phyloP scores from a whole-genome alignment of 53 echinoderm and acorn worm genomes.

The Actinopyga echinites region DNA sequence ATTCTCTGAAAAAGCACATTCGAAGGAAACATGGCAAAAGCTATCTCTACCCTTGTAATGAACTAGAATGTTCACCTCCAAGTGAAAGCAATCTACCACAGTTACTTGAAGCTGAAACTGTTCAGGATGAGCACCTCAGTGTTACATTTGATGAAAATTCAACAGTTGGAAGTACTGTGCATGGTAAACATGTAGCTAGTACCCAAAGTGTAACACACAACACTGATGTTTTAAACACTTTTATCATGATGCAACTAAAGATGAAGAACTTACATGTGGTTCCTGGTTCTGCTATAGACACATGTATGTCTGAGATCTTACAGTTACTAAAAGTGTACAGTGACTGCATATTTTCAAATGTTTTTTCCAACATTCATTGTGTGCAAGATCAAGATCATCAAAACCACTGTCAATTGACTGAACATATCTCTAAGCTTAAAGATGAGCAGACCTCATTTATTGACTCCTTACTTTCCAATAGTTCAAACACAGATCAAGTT shows the following conservation, averaged over 20 bases:
- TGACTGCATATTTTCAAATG: conserved; percentile 3
- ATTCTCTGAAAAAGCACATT: conserved; percentile 9
- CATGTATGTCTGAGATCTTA: conserved; percentile 2
- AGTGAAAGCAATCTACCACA: not conserved
- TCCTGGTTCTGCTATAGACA: conserved; percentile 15
- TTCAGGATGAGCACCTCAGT: not conserved
- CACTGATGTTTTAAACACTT: conserved; percentile 21
- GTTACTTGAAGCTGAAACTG: conserved; percentile 14
- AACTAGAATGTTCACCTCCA: not conserved
- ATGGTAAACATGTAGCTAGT: not conserved
- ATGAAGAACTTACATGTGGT: conserved; percentile 15
- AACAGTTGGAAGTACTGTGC: not conserved
- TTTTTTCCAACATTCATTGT: not conserved
- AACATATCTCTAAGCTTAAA: not conserved
- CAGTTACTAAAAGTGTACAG: not conserved
- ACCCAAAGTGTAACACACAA: not conserved
- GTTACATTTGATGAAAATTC: conserved; percentile 7
- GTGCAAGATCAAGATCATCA: not conserved
- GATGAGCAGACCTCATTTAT: no score
- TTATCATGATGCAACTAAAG: conserved; percentile 15
- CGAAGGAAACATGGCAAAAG: not conserved
- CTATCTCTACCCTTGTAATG: not conserved
- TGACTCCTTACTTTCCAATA: not conserved
- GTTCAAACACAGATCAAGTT: conserved; percentile 11
- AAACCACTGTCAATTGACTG: not conserved